Evolutionary conservation across 2,888 invertebrate genomes (phyloP).

Genomic region (Pherbina coryleti): DNA sequence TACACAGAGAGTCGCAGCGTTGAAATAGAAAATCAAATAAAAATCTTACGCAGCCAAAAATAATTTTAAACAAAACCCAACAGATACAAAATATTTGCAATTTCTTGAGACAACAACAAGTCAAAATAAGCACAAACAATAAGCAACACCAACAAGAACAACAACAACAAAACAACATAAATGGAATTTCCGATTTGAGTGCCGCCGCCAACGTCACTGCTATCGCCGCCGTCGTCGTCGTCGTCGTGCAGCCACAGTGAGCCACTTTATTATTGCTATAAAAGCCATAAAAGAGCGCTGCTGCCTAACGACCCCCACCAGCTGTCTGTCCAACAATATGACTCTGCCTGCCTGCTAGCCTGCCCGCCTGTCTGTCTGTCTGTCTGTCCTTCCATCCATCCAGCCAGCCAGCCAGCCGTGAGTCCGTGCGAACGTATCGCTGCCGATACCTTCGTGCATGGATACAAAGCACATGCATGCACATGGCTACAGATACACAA

Average conservation of each 20-base stretch:
- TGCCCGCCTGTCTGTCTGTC: conserved; percentile 10
- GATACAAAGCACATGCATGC: conserved; percentile 11
- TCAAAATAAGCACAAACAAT: conserved; percentile 12
- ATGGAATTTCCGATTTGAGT: conserved; percentile 29
- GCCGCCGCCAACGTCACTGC: not conserved
- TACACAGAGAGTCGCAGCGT: no score
- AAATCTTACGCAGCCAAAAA: not conserved
- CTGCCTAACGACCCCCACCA: not conserved
- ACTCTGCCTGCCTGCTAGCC: conserved; percentile 1
- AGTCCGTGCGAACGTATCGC: not conserved
- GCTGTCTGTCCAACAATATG: not conserved
- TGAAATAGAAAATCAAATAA: no score
- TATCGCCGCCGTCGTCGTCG: not conserved
- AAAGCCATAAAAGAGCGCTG: conserved; percentile 17
- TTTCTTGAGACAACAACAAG: conserved; percentile 7
- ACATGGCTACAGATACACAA: conserved; percentile 32
- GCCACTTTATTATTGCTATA: conserved; percentile 8
- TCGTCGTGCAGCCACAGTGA: not conserved
- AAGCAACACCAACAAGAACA: conserved; percentile 14
- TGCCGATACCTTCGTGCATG: not conserved
- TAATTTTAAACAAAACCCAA: conserved; percentile 9
- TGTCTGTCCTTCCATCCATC: not conserved
- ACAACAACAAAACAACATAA: conserved; percentile 13
- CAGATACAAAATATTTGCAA: conserved; percentile 22
- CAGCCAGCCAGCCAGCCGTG: not conserved